Conservation (phyloP, 2,113 vertebrate genomes). For the Thamnaconus septentrionalis region DNA sequence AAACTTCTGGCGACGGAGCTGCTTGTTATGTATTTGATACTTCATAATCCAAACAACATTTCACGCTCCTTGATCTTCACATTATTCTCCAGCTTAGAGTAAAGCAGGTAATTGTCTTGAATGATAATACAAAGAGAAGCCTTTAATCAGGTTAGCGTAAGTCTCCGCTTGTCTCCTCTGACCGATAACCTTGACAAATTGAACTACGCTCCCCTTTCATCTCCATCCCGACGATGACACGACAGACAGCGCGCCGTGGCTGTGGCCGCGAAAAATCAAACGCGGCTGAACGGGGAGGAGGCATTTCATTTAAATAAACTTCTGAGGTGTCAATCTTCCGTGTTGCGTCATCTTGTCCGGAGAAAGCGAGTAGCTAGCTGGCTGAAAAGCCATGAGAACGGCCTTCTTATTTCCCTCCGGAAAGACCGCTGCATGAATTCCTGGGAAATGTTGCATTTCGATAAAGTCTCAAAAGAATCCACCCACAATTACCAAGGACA, state of each 20-base stretch:
- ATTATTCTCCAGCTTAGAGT: conserved; percentile 34
- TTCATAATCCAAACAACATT: conserved; percentile 15
- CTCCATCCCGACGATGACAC: conserved; percentile 23
- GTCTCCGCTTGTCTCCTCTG: conserved; percentile 40
- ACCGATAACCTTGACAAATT: conserved; percentile 36
- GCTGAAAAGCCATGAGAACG: conserved; percentile 2
- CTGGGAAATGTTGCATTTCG: conserved; percentile 5
- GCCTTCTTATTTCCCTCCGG: background rate
- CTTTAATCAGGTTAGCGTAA: conserved; percentile 42
- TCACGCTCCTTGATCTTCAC: conserved; percentile 25
- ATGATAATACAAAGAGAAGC: conserved; percentile 36
- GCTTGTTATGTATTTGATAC: conserved; percentile 11
- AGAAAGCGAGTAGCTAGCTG: conserved; percentile 4
- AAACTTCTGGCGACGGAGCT: conserved; percentile 4
- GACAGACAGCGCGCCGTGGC: conserved; percentile 12
- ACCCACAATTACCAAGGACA: conserved; percentile 14
- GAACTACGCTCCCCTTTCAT: conserved; percentile 29
- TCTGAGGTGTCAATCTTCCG: conserved; percentile 21
- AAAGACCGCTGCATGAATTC: conserved; percentile 2
- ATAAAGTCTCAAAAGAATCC: background rate
- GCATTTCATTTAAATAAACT: conserved; percentile 23
- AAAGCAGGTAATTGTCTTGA: conserved; percentile 28
- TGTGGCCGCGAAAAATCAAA: conserved; percentile 38
- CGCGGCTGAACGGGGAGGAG: conserved; percentile 2
- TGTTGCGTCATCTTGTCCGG: conserved; percentile 31